Percentiles rank a stretch among this genome's conserved stretches.
Evolutionary conservation across 1,140 invertebrate species (phyloP).

Genomic region (Steinernema khuongi): DNA sequence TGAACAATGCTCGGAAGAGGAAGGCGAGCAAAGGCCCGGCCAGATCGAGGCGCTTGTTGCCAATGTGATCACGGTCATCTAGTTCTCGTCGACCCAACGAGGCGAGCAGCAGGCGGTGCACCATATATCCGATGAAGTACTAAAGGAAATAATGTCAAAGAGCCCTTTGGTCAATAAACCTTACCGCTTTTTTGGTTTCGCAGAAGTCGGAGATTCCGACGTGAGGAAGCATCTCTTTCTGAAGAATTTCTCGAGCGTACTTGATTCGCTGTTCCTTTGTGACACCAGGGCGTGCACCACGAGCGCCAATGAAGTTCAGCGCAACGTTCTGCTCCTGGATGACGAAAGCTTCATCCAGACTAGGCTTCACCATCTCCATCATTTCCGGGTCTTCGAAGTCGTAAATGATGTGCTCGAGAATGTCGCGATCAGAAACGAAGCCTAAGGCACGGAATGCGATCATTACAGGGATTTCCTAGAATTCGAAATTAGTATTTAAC

Average conservation of each 20-base stretch:
- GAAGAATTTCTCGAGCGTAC: constrained; percentile 95
- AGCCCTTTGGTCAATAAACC: constrained; percentile 23
- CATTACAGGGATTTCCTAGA: constrained; percentile 93
- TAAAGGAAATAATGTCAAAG: constrained; percentile 14
- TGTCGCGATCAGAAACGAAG: constrained; percentile 96
- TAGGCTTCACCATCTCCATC: constrained; percentile 99
- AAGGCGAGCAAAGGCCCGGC: constrained; percentile 92
- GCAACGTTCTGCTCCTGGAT: constrained; percentile 97
- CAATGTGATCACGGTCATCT: constrained; percentile 98
- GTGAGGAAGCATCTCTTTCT: constrained; percentile 99
- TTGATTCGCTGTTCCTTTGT: constrained; percentile 97
- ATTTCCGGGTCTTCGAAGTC: constrained; percentile 97
- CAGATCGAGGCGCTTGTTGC: constrained; percentile 92
- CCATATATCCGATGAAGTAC: constrained; percentile 77
- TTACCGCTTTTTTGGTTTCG: constrained; percentile 88
- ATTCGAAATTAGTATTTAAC: not conserved
- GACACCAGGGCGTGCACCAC: constrained; percentile 91
- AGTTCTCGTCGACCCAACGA: constrained; percentile 88
- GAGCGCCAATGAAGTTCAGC: constrained; percentile 90
- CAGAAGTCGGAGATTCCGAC: constrained; percentile 97
- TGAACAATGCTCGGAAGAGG: constrained; percentile 85
- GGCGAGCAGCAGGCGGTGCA: constrained; percentile 84
- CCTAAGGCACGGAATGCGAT: constrained; percentile 92
- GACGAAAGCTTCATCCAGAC: constrained; percentile 96
- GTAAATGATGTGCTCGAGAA: constrained; percentile 96